Percentiles rank a stretch among this genome's conserved stretches.
These are phyloP conservation scores for Scaptomyza cyrtandrae DNA, from an alignment of 2,888 invertebrate species.

Conservation along the genomic window DNA sequence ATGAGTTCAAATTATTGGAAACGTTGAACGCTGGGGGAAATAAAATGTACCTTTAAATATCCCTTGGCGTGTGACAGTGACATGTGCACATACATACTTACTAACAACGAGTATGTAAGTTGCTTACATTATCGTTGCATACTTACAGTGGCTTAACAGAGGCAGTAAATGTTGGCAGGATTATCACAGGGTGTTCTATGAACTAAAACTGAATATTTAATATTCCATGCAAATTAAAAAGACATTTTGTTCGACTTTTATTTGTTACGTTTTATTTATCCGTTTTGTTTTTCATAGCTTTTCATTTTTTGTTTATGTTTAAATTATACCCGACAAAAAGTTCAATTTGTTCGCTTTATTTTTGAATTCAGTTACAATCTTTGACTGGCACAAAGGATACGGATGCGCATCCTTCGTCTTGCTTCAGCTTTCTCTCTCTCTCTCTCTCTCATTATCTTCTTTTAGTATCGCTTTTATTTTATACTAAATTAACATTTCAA, in stretches of 20 bases:
- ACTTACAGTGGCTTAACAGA: conserved; percentile 10
- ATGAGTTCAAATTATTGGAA: conserved; percentile 12
- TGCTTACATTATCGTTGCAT: no score
- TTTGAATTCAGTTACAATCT: conserved; percentile 37
- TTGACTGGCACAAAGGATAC: conserved; percentile 34
- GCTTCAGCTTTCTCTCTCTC: conserved; percentile 43
- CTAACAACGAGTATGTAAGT: no score
- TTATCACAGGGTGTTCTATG: not conserved
- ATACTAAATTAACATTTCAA: conserved; percentile 61
- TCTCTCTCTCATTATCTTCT: conserved; percentile 34
- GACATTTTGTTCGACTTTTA: conserved; percentile 26
- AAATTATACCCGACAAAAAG: conserved; percentile 51
- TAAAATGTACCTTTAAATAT: not conserved
- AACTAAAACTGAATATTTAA: no score
- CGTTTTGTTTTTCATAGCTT: conserved; percentile 43
- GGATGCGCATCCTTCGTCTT: conserved; percentile 18
- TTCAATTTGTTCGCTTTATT: conserved; percentile 63
- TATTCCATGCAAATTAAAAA: not conserved
- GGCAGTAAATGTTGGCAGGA: not conserved
- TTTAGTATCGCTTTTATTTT: conserved; percentile 27
- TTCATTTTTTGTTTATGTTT: conserved; percentile 36
- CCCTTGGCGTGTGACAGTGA: not conserved
- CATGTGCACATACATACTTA: not conserved
- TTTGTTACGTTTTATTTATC: conserved; percentile 64
- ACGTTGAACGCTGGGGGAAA: not conserved